These are phyloP conservation scores for Takifugu rubripes DNA, from an alignment of 2,797 vertebrate species.

Conservation along the genomic window DNA sequence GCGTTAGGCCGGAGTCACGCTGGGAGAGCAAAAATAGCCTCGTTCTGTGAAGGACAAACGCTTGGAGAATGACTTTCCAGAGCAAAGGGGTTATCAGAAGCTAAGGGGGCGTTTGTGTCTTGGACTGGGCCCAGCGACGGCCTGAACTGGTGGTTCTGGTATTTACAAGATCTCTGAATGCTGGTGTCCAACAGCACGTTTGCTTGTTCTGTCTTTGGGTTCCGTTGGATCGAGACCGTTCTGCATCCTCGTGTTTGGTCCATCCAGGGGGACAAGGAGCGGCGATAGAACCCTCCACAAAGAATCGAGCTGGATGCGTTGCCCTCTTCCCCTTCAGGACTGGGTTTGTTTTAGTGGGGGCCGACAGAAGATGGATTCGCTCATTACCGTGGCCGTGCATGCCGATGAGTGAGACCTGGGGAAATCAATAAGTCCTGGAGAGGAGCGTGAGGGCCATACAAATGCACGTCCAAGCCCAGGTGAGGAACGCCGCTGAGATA, in stretches of 20 bases:
- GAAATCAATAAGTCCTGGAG: constrained; percentile 51
- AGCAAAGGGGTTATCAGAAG: not conserved
- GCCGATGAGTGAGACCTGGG: constrained; percentile 25
- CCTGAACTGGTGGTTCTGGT: too few relatives aligned
- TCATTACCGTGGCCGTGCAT: constrained; percentile 48
- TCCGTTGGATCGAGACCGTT: too few relatives aligned
- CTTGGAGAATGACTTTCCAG: constrained; percentile 17
- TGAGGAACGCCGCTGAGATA: constrained; percentile 9
- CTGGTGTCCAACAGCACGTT: too few relatives aligned
- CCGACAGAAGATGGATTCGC: constrained; percentile 52
- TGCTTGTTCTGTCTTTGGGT: too few relatives aligned
- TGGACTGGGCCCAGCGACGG: not conserved
- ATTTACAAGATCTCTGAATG: too few relatives aligned
- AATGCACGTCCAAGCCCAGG: constrained; percentile 14
- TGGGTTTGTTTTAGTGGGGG: constrained; percentile 11
- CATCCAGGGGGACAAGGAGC: constrained; percentile 22
- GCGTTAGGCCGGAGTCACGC: constrained; percentile 22
- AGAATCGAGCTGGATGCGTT: constrained; percentile 32
- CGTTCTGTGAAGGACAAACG: constrained; percentile 23
- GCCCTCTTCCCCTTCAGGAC: constrained; percentile 14
- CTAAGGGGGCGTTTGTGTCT: constrained; percentile 15
- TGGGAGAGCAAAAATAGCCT: constrained; percentile 25
- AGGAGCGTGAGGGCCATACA: constrained; percentile 30
- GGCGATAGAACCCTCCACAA: constrained; percentile 39
- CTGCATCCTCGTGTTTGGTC: constrained; percentile 1